These are phyloP conservation scores for Accipiter cooperii DNA, from an alignment of 2,113 vertebrate genomes.

Conservation along the genomic window DNA sequence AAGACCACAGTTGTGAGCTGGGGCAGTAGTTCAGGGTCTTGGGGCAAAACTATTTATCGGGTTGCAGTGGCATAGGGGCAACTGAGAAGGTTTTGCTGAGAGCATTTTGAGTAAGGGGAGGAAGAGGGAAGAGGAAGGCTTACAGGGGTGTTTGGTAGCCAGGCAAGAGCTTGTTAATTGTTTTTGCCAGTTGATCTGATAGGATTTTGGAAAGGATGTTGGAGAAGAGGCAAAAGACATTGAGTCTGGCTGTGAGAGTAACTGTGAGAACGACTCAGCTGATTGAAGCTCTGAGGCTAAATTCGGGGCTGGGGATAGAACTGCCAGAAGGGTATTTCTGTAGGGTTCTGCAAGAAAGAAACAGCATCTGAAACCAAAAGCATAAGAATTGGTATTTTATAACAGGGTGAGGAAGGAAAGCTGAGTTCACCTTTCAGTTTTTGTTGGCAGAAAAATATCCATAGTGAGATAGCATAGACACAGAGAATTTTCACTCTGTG, in stretches of 20 bases:
- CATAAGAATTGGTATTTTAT: neutral
- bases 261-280: neutral
- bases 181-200: neutral
- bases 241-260: neutral
- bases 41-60: neutral
- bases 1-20: neutral
- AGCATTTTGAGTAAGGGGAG: neutral
- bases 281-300: neutral
- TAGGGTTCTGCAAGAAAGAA: neutral
- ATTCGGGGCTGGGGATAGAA: rapidly evolving
- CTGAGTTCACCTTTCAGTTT: neutral
- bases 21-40: neutral
- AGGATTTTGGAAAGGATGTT: neutral
- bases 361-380: neutral
- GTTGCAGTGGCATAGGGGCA: neutral
- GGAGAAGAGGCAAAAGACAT: neutral
- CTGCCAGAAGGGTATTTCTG: neutral
- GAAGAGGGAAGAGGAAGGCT: neutral
- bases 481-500: neutral
- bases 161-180: neutral
- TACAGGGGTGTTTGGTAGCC: neutral
- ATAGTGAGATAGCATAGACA: neutral
- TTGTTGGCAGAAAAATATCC: neutral
- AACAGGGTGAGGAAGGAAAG: neutral
- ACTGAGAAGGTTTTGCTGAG: neutral